Conservation (phyloP, 1,140 invertebrate genomes). For the Tyrophagus putrescentiae region DNA sequence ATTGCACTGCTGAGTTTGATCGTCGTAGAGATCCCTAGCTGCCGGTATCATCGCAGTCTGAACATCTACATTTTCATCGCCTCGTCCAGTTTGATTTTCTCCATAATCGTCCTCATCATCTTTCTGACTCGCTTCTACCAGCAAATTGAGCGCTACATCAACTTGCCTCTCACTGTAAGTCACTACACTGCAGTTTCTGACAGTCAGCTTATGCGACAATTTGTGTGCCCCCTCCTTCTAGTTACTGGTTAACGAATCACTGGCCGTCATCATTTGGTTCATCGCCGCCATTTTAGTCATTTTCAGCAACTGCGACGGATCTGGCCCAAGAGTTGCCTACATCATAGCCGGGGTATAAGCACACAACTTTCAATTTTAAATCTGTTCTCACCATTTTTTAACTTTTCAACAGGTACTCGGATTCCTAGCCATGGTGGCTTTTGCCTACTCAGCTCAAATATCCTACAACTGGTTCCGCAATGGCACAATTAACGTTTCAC, state of each 20-base stretch:
- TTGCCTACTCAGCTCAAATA: constrained; percentile 18
- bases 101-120: constrained; percentile 17
- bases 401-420: constrained; percentile 11
- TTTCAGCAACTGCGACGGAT: constrained; percentile 11
- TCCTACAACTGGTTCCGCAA: constrained; percentile 21
- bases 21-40: constrained; percentile 16
- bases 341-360: constrained; percentile 15
- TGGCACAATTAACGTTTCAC: constrained; percentile 5
- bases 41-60: constrained; percentile 1
- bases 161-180: constrained; percentile 20
- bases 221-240: background rate
- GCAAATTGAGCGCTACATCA: constrained; percentile 19
- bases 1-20: constrained; percentile 21
- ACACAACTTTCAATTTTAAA: background rate
- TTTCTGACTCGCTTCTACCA: constrained; percentile 16
- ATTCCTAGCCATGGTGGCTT: constrained; percentile 12
- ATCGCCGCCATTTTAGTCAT: constrained; percentile 17
- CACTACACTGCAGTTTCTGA: background rate
- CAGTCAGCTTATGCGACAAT: constrained; percentile 4
- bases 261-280: constrained; percentile 13
- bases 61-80: constrained; percentile 16
- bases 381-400: background rate
- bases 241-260: constrained; percentile 10
- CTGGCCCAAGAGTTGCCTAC: constrained; percentile 14
- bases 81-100: constrained; percentile 14